Conservation (phyloP, 2,888 invertebrate species). For the Leptinotarsa haldemani region DNA sequence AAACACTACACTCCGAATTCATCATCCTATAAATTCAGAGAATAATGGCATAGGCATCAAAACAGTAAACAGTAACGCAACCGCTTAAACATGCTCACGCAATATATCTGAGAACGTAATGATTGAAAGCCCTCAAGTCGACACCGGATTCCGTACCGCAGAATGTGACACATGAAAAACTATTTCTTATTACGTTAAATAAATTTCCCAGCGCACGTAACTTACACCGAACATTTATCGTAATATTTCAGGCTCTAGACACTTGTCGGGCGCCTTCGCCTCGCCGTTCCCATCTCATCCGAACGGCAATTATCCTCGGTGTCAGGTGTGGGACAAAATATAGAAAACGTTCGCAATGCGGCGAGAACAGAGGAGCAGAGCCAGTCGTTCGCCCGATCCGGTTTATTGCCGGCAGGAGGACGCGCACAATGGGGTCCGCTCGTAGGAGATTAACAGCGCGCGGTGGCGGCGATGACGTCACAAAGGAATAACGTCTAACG, state of each 20-base stretch:
- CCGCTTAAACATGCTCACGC: no score
- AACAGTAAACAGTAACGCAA: no score
- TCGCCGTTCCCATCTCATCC: slow-evolving; percentile 28
- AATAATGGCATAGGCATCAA: no score
- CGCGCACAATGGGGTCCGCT: slow-evolving; percentile 24
- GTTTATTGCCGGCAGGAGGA: slow-evolving; percentile 47
- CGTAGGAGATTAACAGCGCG: slow-evolving; percentile 53
- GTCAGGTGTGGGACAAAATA: slow-evolving; percentile 34
- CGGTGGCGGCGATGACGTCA: slow-evolving; percentile 58
- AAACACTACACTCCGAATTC: no score
- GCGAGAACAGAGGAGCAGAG: slow-evolving; percentile 26
- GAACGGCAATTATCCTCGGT: slow-evolving; percentile 32
- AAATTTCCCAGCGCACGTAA: slow-evolving; percentile 8
- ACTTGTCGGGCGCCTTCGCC: slow-evolving; percentile 3
- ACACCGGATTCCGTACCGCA: neutral
- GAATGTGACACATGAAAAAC: slow-evolving; percentile 3
- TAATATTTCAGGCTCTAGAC: slow-evolving; percentile 14
- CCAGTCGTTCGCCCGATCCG: slow-evolving; percentile 33
- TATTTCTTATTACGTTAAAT: neutral
- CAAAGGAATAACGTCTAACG: slow-evolving; percentile 54
- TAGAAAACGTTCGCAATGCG: slow-evolving; percentile 26
- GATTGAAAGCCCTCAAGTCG: neutral
- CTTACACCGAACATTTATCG: slow-evolving; percentile 15
- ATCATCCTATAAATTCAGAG: no score
- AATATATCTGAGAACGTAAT: neutral